Evolutionary conservation across 2,888 invertebrate species (phyloP).

Genomic region (Cerastis leucographa): DNA sequence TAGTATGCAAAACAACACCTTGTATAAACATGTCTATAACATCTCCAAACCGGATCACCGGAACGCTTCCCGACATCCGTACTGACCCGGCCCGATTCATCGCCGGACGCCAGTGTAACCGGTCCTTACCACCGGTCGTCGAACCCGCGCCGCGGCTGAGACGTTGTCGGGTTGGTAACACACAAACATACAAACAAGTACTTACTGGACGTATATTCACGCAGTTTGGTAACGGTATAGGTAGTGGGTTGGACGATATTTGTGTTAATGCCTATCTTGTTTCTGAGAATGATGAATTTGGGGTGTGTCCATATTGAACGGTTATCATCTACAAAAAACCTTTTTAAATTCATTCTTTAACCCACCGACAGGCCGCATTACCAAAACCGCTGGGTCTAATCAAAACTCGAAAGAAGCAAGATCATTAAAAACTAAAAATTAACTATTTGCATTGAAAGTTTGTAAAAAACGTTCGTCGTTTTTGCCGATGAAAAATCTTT

Average conservation of each 20-base stretch:
- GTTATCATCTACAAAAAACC: background rate
- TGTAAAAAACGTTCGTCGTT: background rate
- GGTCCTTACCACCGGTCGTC: conserved; percentile 36
- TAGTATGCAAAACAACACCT: too few relatives aligned
- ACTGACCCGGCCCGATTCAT: background rate
- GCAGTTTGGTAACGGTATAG: conserved; percentile 29
- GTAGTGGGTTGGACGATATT: conserved; percentile 21
- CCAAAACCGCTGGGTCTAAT: background rate
- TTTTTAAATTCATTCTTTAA: background rate
- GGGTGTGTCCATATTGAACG: background rate
- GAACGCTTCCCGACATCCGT: conserved; percentile 1
- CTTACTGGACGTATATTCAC: conserved; percentile 29
- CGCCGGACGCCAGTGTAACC: conserved; percentile 26
- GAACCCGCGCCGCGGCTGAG: conserved; percentile 35
- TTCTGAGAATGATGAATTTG: background rate
- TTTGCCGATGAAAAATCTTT: background rate
- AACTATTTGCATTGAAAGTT: background rate
- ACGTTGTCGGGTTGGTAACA: conserved; percentile 42
- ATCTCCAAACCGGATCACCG: conserved; percentile 3
- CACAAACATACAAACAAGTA: conserved; percentile 46
- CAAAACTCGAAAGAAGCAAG: background rate
- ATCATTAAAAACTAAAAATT: background rate
- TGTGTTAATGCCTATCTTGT: conserved; percentile 5
- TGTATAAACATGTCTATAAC: background rate
- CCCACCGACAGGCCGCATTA: background rate